Percentiles rank a stretch among this genome's conserved stretches.
Conservation (phyloP, 2,888 invertebrate species). For the Parasteatoda lunata region DNA sequence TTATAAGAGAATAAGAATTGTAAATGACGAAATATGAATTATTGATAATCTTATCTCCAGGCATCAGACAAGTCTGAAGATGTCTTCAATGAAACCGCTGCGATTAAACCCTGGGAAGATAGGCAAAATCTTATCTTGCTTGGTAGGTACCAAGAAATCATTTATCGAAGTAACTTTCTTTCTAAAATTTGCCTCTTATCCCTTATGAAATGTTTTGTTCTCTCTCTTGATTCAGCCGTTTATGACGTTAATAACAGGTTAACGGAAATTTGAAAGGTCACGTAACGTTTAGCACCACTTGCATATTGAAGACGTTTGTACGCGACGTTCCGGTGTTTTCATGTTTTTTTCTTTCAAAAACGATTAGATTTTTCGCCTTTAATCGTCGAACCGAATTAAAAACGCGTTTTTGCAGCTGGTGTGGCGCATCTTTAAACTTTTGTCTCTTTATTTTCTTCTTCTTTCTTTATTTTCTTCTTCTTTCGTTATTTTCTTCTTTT, state of each 20-base stretch:
- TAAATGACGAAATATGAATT: background rate
- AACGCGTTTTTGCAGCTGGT: conserved; percentile 14
- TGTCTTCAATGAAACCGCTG: background rate
- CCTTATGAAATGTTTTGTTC: conserved; percentile 13
- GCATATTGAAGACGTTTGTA: conserved; percentile 50
- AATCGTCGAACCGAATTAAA: conserved; percentile 17
- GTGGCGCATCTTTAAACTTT: background rate
- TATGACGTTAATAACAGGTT: conserved; percentile 58
- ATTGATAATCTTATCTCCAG: background rate
- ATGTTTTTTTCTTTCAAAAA: background rate
- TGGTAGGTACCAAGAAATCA: background rate
- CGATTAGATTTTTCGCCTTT: conserved; percentile 24
- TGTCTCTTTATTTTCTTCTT: background rate
- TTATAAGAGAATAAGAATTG: no score
- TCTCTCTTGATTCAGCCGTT: conserved; percentile 15
- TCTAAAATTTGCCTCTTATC: conserved; percentile 23
- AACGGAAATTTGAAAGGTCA: conserved; percentile 49
- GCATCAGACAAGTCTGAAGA: background rate
- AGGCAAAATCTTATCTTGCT: background rate
- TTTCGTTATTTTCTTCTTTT: background rate
- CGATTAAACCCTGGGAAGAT: conserved; percentile 2
- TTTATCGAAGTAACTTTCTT: conserved; percentile 27
- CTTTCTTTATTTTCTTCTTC: background rate
- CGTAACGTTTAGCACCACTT: conserved; percentile 16
- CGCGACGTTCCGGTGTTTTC: background rate